A percentile compares a stretch with the other conserved stretches of the same genome.
These are phyloP conservation scores for Margaritifera margaritifera DNA, from an alignment of 2,888 invertebrate species.

Conservation along the genomic window DNA sequence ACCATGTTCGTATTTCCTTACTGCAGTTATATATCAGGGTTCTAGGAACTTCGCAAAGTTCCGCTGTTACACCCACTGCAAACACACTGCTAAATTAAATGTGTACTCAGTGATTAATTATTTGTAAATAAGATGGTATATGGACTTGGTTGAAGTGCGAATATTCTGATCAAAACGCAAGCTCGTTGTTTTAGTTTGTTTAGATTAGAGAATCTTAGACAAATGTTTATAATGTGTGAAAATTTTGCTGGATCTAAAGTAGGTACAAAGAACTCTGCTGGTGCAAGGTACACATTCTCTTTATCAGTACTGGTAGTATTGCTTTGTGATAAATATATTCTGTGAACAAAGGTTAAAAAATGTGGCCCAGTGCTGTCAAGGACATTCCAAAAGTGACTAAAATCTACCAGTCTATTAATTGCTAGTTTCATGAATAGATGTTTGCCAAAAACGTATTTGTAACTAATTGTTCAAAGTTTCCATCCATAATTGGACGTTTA, in stretches of 20 bases:
- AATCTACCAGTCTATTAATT: constrained; percentile 52
- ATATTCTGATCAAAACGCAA: constrained; percentile 33
- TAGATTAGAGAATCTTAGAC: constrained; percentile 24
- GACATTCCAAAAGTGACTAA: constrained; percentile 59
- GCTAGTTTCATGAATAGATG: constrained; percentile 63
- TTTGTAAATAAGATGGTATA: constrained; percentile 38
- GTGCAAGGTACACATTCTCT: constrained; percentile 38
- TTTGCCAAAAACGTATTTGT: constrained; percentile 63
- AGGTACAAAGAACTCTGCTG: constrained; percentile 46
- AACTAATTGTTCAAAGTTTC: constrained; percentile 56
- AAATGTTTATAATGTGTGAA: constrained; percentile 30
- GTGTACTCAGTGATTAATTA: constrained; percentile 47
- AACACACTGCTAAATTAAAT: constrained; percentile 27
- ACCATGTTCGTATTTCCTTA: too few relatives aligned
- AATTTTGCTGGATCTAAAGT: constrained; percentile 43
- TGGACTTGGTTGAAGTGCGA: constrained; percentile 29
- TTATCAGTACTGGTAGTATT: constrained; percentile 14
- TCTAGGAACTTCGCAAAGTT: constrained; percentile 17
- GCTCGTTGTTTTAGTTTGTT: constrained; percentile 28
- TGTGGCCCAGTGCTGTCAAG: constrained; percentile 67
- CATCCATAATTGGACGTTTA: constrained; percentile 60
- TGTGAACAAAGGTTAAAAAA: constrained; percentile 50
- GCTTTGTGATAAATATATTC: constrained; percentile 37
- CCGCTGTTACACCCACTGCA: constrained; percentile 8
- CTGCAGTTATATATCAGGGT: constrained; percentile 18